Base-by-base conservation (phyloP, 1,140 invertebrate genomes). In the Musca vetustissima region DNA sequence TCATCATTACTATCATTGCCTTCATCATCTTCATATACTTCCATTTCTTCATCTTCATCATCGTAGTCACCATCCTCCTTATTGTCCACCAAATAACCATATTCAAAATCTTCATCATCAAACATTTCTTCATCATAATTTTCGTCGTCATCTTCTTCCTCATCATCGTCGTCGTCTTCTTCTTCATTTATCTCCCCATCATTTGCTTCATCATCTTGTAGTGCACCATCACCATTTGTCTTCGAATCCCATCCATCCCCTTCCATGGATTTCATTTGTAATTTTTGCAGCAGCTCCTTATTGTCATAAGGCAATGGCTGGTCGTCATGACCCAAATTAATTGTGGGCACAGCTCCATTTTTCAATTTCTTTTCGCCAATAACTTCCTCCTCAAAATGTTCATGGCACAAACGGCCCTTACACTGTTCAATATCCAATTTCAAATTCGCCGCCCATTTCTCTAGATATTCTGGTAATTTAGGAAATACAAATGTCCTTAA, bases 371-470 rank as follows among this genome's bases (percentile, higher is more conserved):
- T 66, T 24, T 80, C 80, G 4, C 78, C 78, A 1, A 79, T 70
- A 15, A 77, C 78, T 50, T 74, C 65, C 0, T 75, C 72, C 50
- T 80, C 78, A 52, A 80, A 80, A 53, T 80, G 78, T 69, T 77
- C 75, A 0, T 72, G 73, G 69, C 78, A 80, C n/a, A 80, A 77
- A 11, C 76, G 71, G 4, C 76, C 78, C 1, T 75, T 74, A 43
- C 75, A 78, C 25, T 75, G 70, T 50, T 74, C 73, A 14, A 73
- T 71, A 6, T 74, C 24, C 17, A 67, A 36, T 0, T 73, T 66
- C 1, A 80, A 65, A 71, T 80, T 80, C 0, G 69, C 70, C 1
- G 76, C 72, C 78, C 78, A 80, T 48, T 80, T 80, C 47, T 78
- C 74, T 11, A 79, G 55, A 14, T 79, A 61, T n/a, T 76, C 66